These are phyloP conservation scores for Salarias fasciatus DNA, from an alignment of 2,797 vertebrate genomes.

Conservation along the genomic window DNA sequence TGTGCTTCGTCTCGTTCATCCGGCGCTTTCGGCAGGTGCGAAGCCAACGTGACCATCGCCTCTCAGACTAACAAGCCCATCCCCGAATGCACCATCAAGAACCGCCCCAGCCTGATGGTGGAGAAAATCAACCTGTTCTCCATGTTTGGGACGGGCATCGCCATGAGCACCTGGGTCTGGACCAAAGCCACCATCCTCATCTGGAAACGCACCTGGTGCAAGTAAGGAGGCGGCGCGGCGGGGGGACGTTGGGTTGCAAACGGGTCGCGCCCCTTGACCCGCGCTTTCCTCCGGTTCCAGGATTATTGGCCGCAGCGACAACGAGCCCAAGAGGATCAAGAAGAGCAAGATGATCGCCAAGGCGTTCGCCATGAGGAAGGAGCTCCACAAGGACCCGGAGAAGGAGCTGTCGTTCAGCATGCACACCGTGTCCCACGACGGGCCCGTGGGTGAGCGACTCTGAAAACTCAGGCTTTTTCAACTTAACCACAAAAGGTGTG, in stretches of 20 bases:
- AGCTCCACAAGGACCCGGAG: constrained; percentile 93
- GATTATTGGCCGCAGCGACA: constrained; percentile 93
- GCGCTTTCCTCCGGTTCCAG: constrained; percentile 70
- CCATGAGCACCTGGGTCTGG: constrained; percentile 99
- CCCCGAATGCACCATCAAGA: constrained; percentile 97
- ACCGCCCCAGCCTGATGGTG: constrained; percentile 95
- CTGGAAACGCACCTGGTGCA: constrained; percentile 98
- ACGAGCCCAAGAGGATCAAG: constrained; percentile 97
- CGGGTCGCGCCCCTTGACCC: too few relatives aligned
- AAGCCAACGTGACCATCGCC: constrained; percentile 97
- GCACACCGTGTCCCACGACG: constrained; percentile 95
- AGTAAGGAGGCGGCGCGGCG: constrained; percentile 77
- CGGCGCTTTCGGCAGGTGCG: constrained; percentile 82
- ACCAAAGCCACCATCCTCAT: constrained; percentile 98
- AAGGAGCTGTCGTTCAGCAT: constrained; percentile 97
- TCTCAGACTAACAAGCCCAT: constrained; percentile 94
- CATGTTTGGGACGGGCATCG: constrained; percentile 97
- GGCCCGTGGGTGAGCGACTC: constrained; percentile 90
- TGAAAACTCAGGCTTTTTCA: too few relatives aligned
- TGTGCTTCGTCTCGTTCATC: constrained; percentile 19
- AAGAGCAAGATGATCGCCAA: constrained; percentile 99
- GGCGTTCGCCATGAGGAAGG: constrained; percentile 94
- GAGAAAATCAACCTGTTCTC: constrained; percentile 99
- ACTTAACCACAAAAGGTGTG: too few relatives aligned
- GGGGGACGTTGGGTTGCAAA: too few relatives aligned